These are phyloP conservation scores for Oscheius sp. DNA, from an alignment of 2,888 invertebrate genomes.

Conservation along the genomic window DNA sequence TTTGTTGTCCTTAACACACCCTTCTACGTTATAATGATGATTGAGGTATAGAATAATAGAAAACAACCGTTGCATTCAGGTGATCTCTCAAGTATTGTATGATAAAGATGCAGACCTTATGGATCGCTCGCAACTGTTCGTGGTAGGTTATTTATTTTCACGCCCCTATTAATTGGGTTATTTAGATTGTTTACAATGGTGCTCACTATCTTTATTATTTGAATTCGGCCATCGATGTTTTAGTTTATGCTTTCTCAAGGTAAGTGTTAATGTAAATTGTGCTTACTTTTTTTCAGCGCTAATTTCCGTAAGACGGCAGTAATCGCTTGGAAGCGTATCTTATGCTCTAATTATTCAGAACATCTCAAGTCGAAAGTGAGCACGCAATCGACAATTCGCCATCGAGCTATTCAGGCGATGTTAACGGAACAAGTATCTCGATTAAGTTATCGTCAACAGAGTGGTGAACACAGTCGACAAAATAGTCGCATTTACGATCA, in stretches of 20 bases:
- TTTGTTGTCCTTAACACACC: conserved; percentile 69
- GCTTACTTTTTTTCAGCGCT: conserved; percentile 54
- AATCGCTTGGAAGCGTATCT: conserved; percentile 60
- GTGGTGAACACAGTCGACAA: background rate
- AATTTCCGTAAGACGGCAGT: conserved; percentile 67
- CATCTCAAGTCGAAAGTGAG: conserved; percentile 22
- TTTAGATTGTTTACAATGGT: conserved; percentile 59
- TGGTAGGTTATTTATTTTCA: conserved; percentile 27
- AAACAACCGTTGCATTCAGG: conserved; percentile 25
- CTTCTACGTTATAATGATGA: conserved; percentile 60
- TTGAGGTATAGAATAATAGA: no score
- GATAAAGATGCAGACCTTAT: conserved; percentile 37
- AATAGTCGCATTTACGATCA: background rate
- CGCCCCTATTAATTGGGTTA: background rate
- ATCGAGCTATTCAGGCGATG: conserved; percentile 21
- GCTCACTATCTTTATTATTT: conserved; percentile 69
- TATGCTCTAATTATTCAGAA: conserved; percentile 41
- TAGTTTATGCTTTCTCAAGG: conserved; percentile 70
- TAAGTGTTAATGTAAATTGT: conserved; percentile 25
- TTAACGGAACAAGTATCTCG: conserved; percentile 46
- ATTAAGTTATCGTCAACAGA: conserved; percentile 34
- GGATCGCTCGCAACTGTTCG: conserved; percentile 41
- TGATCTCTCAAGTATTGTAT: conserved; percentile 46
- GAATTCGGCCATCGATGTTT: conserved; percentile 67
- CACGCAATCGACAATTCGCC: no score